Evolutionary conservation across 1,140 invertebrate species (phyloP), one percentile per base, ranked within the genome.

Genomic region (Papilio machaon): DNA sequence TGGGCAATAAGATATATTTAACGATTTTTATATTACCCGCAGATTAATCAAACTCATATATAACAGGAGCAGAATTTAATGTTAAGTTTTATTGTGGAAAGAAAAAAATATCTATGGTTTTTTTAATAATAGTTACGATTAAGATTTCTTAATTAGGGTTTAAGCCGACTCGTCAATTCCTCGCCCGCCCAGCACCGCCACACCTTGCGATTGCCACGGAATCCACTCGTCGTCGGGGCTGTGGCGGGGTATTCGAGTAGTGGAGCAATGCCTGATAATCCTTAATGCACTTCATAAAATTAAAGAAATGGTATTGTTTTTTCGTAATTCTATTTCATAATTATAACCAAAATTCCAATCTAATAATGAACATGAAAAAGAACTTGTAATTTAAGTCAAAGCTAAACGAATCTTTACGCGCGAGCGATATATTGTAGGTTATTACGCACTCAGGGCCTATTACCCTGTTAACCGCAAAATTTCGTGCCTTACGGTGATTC

Each of bases 1-100:
- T 80, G 19, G 38, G 35, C 46, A 73, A 80, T 75, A 80, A 80
- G 58, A 80, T 60, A 54, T 80, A 73, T 54, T 70, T 70, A 38
- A 70, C 13, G 64, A 75, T 80, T 19, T 35, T 80, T 49, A 30
- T 60, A 70, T 60, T 19, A 60, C 38, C 6, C 43, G 30, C 13
- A 75, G 80, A 80, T 49, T n/a, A 67, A 64, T 35, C 23, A 54
- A 35, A 35, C 19, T 17, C 49, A 47, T 17, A 49, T 9, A n/a
- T 70, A 35, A 43, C 49, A 8, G 52, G 35, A 43, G 67, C 35
- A n/a, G 19, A 47, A 52, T 23, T 13, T 73, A 74, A 80, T 77
- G 5, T 35, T 70, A 13, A 17, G 30, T 70, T 70, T 67, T 67
- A 67, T 67, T 67, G 13, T 67, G 11, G 30, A 35, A 35, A 30